phyloP scores from a whole-genome alignment of 2,113 vertebrate species.

The Salvelinus alpinus region DNA sequence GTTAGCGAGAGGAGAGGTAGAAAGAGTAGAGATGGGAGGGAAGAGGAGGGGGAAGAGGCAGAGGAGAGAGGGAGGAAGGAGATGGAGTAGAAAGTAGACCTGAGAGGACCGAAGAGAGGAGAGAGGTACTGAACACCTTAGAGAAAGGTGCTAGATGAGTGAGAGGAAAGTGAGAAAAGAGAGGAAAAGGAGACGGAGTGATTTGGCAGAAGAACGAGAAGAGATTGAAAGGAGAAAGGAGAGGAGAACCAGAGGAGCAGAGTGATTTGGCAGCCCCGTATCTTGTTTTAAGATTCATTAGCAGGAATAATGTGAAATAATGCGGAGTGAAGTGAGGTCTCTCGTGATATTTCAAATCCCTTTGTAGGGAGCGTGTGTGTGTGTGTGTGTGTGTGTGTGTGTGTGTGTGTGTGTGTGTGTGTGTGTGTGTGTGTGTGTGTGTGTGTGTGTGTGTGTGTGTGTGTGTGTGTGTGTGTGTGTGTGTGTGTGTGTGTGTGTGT shows the following conservation, averaged over 20 bases:
- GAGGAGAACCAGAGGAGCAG: background rate
- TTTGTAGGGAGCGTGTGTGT: conserved; percentile 47
- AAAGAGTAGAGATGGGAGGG: conserved; percentile 54
- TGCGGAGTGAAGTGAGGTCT: conserved; percentile 62
- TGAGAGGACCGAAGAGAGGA: background rate
- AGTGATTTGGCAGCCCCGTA: conserved; percentile 54
- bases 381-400: conserved; percentile 36
- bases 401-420: background rate
- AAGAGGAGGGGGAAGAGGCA: conserved; percentile 29
- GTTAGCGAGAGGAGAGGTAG: conserved; percentile 37
- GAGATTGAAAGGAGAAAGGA: too few species aligned
- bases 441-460: background rate
- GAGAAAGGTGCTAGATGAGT: too few species aligned
- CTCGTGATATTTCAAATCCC: conserved; percentile 62
- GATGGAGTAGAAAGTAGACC: conserved; percentile 38
- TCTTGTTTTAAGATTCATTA: conserved; percentile 72
- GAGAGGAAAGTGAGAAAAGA: too few species aligned
- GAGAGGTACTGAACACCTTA: too few species aligned
- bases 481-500: background rate
- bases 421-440: conserved; percentile 42
- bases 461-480: background rate
- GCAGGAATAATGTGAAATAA: conserved; percentile 68
- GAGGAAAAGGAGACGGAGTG: background rate
- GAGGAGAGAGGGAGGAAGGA: conserved; percentile 39
- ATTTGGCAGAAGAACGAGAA: background rate